Conservation (phyloP, 2,797 vertebrate genomes). For the Psittacula echo region DNA sequence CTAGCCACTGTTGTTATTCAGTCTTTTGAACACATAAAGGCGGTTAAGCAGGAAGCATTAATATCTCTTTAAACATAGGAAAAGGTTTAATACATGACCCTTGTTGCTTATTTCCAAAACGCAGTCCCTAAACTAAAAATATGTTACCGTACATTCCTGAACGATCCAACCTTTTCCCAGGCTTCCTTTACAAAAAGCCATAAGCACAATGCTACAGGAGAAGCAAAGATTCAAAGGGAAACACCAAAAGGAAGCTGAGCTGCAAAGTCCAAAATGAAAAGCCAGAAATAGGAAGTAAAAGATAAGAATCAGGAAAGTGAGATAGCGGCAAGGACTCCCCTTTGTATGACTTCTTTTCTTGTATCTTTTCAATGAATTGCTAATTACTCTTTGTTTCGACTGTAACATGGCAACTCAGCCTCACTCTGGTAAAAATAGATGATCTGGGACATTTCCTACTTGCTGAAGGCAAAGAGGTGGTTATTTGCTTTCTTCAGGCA, state of each 20-base stretch:
- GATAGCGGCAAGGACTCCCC: constrained; percentile 49
- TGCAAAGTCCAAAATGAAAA: constrained; percentile 68
- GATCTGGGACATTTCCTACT: constrained; percentile 38
- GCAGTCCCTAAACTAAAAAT: constrained; percentile 57
- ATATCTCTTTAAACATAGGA: constrained; percentile 10
- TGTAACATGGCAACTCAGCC: not conserved
- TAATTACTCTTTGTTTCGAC: constrained; percentile 65
- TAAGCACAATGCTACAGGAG: constrained; percentile 48
- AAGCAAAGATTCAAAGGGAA: constrained; percentile 62
- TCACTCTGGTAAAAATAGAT: constrained; percentile 59
- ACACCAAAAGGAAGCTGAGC: constrained; percentile 65
- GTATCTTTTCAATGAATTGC: constrained; percentile 65
- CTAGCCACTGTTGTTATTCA: not conserved
- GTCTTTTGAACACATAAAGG: not conserved
- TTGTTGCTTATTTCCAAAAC: constrained; percentile 4
- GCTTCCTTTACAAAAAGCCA: constrained; percentile 47
- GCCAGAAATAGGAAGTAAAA: constrained; percentile 66
- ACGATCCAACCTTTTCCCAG: constrained; percentile 32
- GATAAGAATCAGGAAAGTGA: constrained; percentile 65
- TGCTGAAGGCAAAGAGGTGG: constrained; percentile 1
- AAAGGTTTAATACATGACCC: constrained; percentile 1
- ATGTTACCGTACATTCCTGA: constrained; percentile 55
- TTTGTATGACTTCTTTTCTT: constrained; percentile 65
- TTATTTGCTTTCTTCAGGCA: constrained; percentile 25
- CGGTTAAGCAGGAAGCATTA: not conserved